These are phyloP conservation scores for Rhamphomyia laevipes DNA, from an alignment of 2,888 invertebrate genomes.

Conservation along the genomic window DNA sequence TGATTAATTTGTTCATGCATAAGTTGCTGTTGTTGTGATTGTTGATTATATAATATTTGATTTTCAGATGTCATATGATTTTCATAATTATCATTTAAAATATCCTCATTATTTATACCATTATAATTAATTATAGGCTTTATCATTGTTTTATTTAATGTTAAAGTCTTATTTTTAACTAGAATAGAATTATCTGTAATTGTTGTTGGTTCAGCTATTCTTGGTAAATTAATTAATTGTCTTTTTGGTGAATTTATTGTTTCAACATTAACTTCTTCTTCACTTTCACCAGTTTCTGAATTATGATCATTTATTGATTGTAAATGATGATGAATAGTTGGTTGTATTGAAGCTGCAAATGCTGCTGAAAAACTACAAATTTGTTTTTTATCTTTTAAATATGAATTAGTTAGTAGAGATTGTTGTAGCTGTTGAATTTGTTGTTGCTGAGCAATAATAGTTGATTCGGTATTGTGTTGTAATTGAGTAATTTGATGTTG, in stretches of 20 bases:
- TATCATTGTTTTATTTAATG: background rate
- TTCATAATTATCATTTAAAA: background rate
- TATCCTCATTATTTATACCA: too few relatives aligned
- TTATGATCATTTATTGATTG: too few relatives aligned
- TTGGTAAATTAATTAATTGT: background rate
- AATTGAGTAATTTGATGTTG: too few relatives aligned
- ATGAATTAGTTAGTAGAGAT: background rate
- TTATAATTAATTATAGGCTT: background rate
- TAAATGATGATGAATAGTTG: too few relatives aligned
- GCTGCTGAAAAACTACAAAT: background rate
- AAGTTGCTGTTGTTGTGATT: conserved; percentile 4
- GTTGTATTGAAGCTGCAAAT: background rate
- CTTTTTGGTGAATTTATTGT: background rate
- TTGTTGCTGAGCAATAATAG: background rate
- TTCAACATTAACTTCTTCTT: conserved; percentile 1
- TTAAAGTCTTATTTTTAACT: background rate
- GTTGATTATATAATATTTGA: background rate
- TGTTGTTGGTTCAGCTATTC: background rate
- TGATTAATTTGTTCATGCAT: conserved; percentile 2
- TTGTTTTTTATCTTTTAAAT: background rate
- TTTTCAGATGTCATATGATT: background rate
- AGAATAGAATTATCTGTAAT: background rate
- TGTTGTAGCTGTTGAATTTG: background rate
- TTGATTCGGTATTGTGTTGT: too few relatives aligned
- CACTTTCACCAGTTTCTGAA: background rate